phyloP scores from a whole-genome alignment of 2,797 vertebrate species.

The Taenioides sp. region DNA sequence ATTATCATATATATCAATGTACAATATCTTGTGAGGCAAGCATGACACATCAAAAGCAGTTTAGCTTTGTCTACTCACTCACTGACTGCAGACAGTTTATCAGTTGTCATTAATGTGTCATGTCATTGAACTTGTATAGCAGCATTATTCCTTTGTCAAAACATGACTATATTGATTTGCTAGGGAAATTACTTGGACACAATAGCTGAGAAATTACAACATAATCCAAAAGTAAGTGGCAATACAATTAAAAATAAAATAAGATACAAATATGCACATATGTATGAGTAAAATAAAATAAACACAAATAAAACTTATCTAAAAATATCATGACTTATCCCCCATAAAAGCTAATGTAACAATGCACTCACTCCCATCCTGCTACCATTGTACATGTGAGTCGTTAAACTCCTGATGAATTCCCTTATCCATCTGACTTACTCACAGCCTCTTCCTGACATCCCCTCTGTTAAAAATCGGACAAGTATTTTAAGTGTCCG shows the following conservation, averaged over 20 bases:
- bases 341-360: not conserved
- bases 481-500: constrained; percentile 17
- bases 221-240: no score
- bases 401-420: not conserved
- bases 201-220: no score
- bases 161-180: not conserved
- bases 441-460: constrained; percentile 7
- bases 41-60: no score
- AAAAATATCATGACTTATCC: not conserved
- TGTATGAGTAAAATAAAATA: no score
- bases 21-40: no score
- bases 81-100: no score
- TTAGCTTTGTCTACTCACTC: no score
- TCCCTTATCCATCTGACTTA: not conserved
- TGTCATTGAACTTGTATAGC: not conserved
- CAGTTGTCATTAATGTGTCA: no score
- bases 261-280: no score
- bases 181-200: no score
- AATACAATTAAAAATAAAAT: no score
- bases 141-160: not conserved
- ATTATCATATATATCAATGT: not conserved
- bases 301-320: no score
- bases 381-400: not conserved
- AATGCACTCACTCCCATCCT: not conserved
- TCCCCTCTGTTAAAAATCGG: constrained; percentile 11